Evolutionary conservation across 2,888 invertebrate species (phyloP).

Genomic region (Ganaspis brasiliensis): DNA sequence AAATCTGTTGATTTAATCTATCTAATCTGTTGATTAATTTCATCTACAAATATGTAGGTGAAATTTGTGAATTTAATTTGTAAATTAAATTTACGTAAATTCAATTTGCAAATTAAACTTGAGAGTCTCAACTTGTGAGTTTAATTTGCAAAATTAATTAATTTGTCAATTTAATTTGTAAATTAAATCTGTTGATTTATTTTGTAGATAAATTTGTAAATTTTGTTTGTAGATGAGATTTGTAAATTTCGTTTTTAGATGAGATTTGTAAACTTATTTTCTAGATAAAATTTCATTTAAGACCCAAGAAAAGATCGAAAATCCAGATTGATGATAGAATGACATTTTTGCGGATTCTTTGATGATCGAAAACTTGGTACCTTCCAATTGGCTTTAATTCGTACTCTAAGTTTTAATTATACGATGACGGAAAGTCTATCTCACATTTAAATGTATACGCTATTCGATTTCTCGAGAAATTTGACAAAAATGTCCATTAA

Average conservation of each 20-base stretch:
- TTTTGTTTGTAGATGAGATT: background rate
- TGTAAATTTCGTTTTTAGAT: background rate
- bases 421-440: conserved; percentile 72
- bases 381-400: conserved; percentile 77
- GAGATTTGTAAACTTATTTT: background rate
- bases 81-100: background rate
- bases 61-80: background rate
- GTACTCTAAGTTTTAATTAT: conserved; percentile 76
- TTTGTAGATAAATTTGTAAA: conserved; percentile 4
- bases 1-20: too few species aligned
- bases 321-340: conserved; percentile 13
- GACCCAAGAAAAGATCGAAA: conserved; percentile 37
- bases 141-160: background rate
- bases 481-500: conserved; percentile 34
- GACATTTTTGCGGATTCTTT: conserved; percentile 23
- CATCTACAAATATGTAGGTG: background rate
- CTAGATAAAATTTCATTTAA: background rate
- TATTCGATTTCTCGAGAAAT: conserved; percentile 56
- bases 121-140: background rate
- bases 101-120: background rate
- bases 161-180: background rate
- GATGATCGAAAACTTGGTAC: conserved; percentile 71
- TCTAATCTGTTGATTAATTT: background rate
- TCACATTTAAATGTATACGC: conserved; percentile 71
- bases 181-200: background rate